phyloP scores from a whole-genome alignment of 1,140 invertebrate species.

The Bicyclus anynana region DNA sequence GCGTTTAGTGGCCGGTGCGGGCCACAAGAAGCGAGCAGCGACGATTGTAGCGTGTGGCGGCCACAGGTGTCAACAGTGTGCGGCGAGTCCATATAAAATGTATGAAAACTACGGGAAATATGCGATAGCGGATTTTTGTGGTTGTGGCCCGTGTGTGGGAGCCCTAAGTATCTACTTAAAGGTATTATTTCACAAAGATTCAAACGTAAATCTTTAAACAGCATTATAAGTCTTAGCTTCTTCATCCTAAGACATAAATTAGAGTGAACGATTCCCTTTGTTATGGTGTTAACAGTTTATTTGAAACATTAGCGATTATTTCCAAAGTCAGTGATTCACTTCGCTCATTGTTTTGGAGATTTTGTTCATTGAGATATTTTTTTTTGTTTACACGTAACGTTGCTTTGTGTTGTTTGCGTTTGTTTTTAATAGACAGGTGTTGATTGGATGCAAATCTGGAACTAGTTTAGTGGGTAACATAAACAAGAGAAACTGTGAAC shows the following conservation, averaged over 20 bases:
- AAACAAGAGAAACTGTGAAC: constrained; percentile 15
- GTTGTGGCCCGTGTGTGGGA: too few species aligned
- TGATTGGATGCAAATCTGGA: constrained; percentile 42
- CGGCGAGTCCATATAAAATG: too few species aligned
- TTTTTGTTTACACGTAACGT: constrained; percentile 42
- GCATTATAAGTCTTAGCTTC: constrained; percentile 3
- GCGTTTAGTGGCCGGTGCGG: too few species aligned
- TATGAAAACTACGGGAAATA: too few species aligned
- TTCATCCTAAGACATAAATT: constrained; percentile 4
- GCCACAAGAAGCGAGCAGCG: too few species aligned
- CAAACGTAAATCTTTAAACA: background rate
- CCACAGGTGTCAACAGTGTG: too few species aligned
- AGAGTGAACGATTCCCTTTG: background rate
- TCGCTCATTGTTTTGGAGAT: constrained; percentile 43
- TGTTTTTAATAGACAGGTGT: constrained; percentile 42
- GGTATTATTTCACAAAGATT: background rate
- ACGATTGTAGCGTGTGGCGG: too few species aligned
- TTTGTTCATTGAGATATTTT: constrained; percentile 38
- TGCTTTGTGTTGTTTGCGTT: constrained; percentile 26
- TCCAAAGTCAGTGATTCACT: constrained; percentile 56
- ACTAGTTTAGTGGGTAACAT: constrained; percentile 31
- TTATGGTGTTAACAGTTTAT: constrained; percentile 8
- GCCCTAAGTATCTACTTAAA: too few species aligned
- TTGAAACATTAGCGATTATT: constrained; percentile 40
- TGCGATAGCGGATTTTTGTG: too few species aligned